phyloP scores from a whole-genome alignment of 1,140 invertebrate genomes.

The Aphaenogaster ashmeadi region DNA sequence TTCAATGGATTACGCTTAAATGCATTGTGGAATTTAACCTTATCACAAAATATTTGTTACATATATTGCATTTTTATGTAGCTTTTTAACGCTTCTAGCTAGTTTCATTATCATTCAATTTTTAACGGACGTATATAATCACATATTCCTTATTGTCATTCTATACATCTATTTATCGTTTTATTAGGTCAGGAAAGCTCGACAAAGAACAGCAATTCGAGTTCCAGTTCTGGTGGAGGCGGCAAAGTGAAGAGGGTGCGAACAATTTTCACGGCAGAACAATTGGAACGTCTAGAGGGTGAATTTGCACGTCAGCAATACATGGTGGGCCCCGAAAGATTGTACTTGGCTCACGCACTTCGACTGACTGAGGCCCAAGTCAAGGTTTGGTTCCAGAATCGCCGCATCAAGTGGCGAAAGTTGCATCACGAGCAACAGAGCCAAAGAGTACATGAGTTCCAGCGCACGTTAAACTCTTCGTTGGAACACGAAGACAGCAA shows the following conservation, averaged over 20 bases:
- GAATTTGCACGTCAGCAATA: conserved; percentile 98
- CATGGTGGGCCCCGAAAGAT: conserved; percentile 97
- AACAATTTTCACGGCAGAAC: conserved; percentile 98
- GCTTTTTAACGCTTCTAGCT: not conserved
- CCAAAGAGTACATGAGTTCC: conserved; percentile 93
- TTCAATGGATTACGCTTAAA: not conserved
- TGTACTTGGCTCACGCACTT: conserved; percentile 95
- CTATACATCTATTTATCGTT: not conserved
- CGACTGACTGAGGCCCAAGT: conserved; percentile 97
- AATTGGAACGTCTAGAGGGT: conserved; percentile 95
- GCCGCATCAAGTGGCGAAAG: conserved; percentile 98
- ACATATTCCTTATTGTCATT: not conserved
- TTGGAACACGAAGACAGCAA: conserved; percentile 85
- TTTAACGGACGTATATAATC: not conserved
- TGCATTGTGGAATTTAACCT: conserved; percentile 4
- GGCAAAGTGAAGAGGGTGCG: conserved; percentile 92
- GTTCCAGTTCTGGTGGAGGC: conserved; percentile 75
- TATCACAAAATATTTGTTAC: not conserved
- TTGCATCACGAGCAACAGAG: conserved; percentile 97
- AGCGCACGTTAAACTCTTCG: conserved; percentile 86
- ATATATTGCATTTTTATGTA: not conserved
- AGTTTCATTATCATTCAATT: not conserved
- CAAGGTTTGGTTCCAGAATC: conserved; percentile 99
- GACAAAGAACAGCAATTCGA: conserved; percentile 77
- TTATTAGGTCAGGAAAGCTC: conserved; percentile 81